phyloP scores from a whole-genome alignment of 2,113 vertebrate species.

The Indicator indicator region DNA sequence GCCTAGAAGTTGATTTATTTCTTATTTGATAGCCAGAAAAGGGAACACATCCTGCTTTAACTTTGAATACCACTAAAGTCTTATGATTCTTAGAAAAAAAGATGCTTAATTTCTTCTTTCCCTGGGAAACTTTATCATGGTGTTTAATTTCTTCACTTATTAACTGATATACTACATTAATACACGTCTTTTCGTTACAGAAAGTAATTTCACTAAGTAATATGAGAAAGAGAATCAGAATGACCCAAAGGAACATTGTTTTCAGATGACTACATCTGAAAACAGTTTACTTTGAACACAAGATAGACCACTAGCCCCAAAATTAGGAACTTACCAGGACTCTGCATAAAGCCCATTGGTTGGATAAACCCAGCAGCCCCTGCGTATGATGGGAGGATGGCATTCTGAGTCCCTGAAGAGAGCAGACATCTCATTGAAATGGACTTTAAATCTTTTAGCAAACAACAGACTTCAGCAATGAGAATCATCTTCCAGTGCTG shows the following conservation, averaged over 20 bases:
- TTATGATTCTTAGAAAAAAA: neutral
- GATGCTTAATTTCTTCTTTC: neutral
- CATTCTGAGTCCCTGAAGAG: conserved; percentile 74
- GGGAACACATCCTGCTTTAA: neutral
- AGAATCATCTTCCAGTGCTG: neutral
- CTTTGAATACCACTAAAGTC: neutral
- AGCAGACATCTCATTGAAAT: neutral
- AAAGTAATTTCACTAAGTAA: neutral
- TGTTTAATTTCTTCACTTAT: neutral
- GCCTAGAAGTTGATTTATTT: neutral
- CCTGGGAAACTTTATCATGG: neutral
- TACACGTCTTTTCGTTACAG: neutral
- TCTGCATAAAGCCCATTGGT: conserved; percentile 74
- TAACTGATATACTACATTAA: neutral
- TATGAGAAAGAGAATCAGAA: neutral
- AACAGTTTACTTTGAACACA: neutral
- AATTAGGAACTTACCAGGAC: conserved; percentile 64
- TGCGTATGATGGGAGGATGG: conserved; percentile 73
- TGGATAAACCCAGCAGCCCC: conserved; percentile 77
- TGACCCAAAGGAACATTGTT: neutral
- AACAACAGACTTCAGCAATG: neutral
- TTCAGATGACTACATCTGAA: neutral
- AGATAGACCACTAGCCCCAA: neutral
- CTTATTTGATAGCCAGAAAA: neutral
- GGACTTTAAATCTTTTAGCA: neutral